Evolutionary conservation across 2,888 invertebrate species (phyloP), one percentile per base, ranked within the genome.

Genomic region (Chymomyza caudatula): DNA sequence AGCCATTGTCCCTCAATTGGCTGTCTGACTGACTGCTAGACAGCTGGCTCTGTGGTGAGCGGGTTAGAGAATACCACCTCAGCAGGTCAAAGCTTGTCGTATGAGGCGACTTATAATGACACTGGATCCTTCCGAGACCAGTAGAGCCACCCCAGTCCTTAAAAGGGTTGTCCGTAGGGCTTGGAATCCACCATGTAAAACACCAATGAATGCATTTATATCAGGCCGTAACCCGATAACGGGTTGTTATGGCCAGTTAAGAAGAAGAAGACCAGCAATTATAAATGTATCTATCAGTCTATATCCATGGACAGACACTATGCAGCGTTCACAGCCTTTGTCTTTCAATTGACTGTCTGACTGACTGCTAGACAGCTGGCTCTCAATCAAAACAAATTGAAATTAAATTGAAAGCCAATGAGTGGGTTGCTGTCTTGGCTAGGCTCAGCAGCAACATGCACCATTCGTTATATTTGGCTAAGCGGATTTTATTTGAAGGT

Each of bases 291-390:
- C 15, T 17, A 47, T 47, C 17, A 8, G 47, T 43, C 47, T 6
- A 15, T 37, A 37, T 37, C 11, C 29, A 37, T 37, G 29, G 11
- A 37, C 11, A 37, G 25, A 25, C 6, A 25, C 6, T 25, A 25
- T 4, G 6, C 5, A 25, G 25, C 29, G 29, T 25, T 67, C 57
- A 53, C 56, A 42, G 13, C n/a, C 29, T 58, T 63, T 47, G 60
- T 69, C 61, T 42, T 61, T 42, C 69, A 69, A 66, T 73, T 65
- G 67, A 73, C 55, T 75, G n/a, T n/a, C n/a, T n/a, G n/a, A n/a
- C n/a, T n/a, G n/a, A n/a, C n/a, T n/a, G n/a, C n/a, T n/a, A n/a
- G 47, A 47, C 15, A 5, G 17, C 47, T 47, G 81, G 61, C 65
- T 66, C 61, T 59, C 61, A 69, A 69, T 71, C 67, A 78, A 71